Evolutionary conservation across 2,888 invertebrate genomes (phyloP), one percentile per base, ranked within the genome.

Genomic region (Loripinus fragilis): DNA sequence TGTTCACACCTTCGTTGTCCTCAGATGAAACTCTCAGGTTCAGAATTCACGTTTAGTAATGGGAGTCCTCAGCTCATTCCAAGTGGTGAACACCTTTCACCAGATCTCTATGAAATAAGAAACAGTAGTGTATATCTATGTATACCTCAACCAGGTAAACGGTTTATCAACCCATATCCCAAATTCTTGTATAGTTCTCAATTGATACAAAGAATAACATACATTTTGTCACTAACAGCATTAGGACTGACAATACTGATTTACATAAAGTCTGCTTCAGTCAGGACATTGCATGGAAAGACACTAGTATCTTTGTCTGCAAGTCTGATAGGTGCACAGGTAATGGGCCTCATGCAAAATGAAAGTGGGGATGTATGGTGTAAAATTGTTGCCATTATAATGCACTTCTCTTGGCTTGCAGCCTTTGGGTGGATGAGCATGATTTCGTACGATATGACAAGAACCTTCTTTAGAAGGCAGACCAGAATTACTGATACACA

Each of bases 361-460:
- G 25, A 20, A 45, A 67, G 15, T 23, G 33, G 41, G 5, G 33
- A 8, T 28, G 10, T n/a, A 15, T 55, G 45, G 50, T 83, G 81
- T 67, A 74, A 73, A 50, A 48, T 78, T 15, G n/a, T 71, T 10
- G 83, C 73, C 7, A 67, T 52, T 7, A 1, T 75, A 15, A 48
- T 66, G 33, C 83, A 84, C 48, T 38, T 79, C 23, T 48, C 76
- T 5, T 74, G 76, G 60, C 66, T 84, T 17, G 55, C 81, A 0
- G 67, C 72, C 17, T 84, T 80, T 35, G 73, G 70, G 0, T 81
- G 81, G 81, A 81, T 81, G 81, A 72, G 78, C 1, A 78, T 78
- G 23, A 76, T 84, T 23, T 74, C 83, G 30, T 66, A 74, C 12
- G 74, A 79, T 52, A 84, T 84, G 81, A 75, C 76, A 25, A 35